Conservation (phyloP, 35 echinoderm and acorn worm species). For the Apostichopus californicus region DNA sequence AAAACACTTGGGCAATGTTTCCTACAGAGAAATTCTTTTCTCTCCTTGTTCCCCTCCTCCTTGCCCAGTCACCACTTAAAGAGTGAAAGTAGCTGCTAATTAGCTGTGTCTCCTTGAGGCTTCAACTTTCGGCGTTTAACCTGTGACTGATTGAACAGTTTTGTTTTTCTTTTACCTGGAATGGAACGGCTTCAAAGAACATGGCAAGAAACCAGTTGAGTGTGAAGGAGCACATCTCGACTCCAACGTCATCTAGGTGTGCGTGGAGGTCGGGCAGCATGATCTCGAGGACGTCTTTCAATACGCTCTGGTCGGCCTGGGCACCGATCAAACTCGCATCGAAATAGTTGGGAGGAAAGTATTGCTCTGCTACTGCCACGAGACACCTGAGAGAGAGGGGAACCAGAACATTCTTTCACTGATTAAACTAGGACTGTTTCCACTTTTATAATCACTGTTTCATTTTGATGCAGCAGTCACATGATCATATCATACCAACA, state of each 20-base stretch:
- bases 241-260: constrained; percentile 88
- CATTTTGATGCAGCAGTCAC: too few relatives aligned
- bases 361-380: constrained; percentile 90
- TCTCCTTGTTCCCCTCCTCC: too few relatives aligned
- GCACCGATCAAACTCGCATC: constrained; percentile 95
- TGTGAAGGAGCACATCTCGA: constrained; percentile 98
- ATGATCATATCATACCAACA: too few relatives aligned
- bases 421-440: too few relatives aligned
- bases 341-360: constrained; percentile 98
- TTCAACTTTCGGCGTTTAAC: background rate
- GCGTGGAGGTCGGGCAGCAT: constrained; percentile 78
- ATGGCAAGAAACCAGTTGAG: constrained; percentile 99
- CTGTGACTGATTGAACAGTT: background rate
- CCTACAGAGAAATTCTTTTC: too few relatives aligned
- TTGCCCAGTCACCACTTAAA: too few relatives aligned
- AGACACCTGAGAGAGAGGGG: constrained; percentile 70
- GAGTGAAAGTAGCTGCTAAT: too few relatives aligned
- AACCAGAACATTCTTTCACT: too few relatives aligned
- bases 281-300: constrained; percentile 85
- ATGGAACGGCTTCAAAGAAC: constrained; percentile 95
- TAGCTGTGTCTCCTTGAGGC: too few relatives aligned
- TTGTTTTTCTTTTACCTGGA: constrained; percentile 65
- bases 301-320: constrained; percentile 93
- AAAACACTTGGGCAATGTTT: too few relatives aligned
- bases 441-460: too few relatives aligned